Conservation (phyloP, 2,888 invertebrate species). For the Ariolimax columbianus region DNA sequence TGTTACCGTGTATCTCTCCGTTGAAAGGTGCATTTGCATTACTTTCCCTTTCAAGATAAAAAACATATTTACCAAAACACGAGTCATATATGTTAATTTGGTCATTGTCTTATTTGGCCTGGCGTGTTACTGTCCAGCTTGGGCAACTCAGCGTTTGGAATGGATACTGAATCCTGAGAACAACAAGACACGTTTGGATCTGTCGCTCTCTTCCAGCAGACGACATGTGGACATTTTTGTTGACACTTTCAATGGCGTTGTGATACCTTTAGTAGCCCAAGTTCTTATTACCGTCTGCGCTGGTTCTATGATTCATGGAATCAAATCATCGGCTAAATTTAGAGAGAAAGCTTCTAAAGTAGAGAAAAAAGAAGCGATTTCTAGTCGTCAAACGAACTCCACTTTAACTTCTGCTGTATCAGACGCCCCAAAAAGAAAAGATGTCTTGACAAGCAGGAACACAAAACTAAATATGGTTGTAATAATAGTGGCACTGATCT, state of each 20-base stretch:
- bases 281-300: constrained; percentile 6
- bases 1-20: constrained; percentile 23
- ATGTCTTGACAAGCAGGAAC: not conserved
- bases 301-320: not conserved
- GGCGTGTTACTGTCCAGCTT: constrained; percentile 4
- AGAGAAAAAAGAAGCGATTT: not conserved
- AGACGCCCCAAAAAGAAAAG: not conserved
- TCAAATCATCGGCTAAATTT: not conserved
- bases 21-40: constrained; percentile 24
- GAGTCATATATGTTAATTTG: not conserved
- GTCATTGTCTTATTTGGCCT: constrained; percentile 2
- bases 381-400: not conserved
- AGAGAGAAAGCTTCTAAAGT: not conserved
- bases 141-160: constrained; percentile 11
- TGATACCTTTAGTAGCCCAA: constrained; percentile 4
- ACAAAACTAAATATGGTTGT: constrained; percentile 1
- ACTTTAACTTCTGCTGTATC: not conserved
- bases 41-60: constrained; percentile 7
- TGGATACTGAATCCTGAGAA: not conserved
- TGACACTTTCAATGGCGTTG: constrained; percentile 19
- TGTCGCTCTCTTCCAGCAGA: constrained; percentile 7
- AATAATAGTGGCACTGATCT: constrained; percentile 7
- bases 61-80: not conserved
- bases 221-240: constrained; percentile 22
- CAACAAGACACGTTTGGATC: not conserved